These are phyloP conservation scores for Holcopasites calliopsidis DNA, from an alignment of 1,140 invertebrate genomes.

Conservation along the genomic window DNA sequence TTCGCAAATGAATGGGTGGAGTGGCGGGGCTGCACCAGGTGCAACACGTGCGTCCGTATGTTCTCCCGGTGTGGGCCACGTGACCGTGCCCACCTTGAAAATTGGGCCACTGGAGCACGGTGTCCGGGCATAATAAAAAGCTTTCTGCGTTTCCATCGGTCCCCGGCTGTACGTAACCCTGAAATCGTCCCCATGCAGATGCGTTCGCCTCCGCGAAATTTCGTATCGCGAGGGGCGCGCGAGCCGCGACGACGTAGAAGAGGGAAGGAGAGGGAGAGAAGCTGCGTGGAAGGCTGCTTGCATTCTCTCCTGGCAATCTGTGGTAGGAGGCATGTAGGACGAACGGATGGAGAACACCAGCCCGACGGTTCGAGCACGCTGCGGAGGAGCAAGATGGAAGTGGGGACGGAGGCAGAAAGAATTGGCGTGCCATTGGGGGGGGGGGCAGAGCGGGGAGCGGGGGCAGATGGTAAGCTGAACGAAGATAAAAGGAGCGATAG, in stretches of 20 bases:
- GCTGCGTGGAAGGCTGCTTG: conserved; percentile 63
- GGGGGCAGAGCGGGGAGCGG: conserved; percentile 23
- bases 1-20: not conserved
- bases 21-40: not conserved
- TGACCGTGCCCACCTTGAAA: conserved; percentile 32
- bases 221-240: not conserved
- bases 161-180: not conserved
- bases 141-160: not conserved
- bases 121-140: conserved; percentile 9
- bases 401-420: conserved; percentile 25
- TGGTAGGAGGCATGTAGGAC: conserved; percentile 78
- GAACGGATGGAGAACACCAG: conserved; percentile 73
- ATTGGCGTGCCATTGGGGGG: not conserved
- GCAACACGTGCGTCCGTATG: not conserved
- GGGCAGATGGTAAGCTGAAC: conserved; percentile 12
- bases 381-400: conserved; percentile 26
- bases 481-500: conserved; percentile 24
- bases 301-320: conserved; percentile 73
- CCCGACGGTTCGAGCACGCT: conserved; percentile 36
- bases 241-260: conserved; percentile 3
- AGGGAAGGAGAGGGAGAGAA: not conserved
- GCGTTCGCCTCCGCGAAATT: not conserved
- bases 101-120: conserved; percentile 46
- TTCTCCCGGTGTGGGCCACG: conserved; percentile 10
- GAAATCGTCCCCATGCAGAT: not conserved